phyloP scores from a whole-genome alignment of 1,140 invertebrate genomes.

The Drosophila elegans region DNA sequence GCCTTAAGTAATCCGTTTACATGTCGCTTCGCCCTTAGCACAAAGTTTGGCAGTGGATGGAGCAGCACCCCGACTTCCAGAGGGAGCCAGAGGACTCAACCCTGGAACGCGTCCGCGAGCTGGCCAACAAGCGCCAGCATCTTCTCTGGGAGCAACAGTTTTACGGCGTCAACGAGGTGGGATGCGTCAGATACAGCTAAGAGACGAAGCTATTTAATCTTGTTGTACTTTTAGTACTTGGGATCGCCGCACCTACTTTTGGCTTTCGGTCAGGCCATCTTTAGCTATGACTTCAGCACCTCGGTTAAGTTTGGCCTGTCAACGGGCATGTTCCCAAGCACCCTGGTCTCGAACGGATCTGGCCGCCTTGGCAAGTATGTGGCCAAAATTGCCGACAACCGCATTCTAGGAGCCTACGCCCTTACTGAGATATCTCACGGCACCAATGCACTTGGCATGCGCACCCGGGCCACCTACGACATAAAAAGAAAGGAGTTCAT shows the following conservation, averaged over 20 bases:
- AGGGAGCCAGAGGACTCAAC: slow-evolving; percentile 85
- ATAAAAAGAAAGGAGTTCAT: slow-evolving; percentile 91
- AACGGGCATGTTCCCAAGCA: slow-evolving; percentile 87
- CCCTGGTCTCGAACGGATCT: slow-evolving; percentile 86
- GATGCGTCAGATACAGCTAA: not conserved
- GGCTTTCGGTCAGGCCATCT: slow-evolving; percentile 86
- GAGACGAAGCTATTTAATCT: not conserved
- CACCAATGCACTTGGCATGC: slow-evolving; percentile 93
- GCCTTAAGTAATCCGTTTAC: slow-evolving; percentile 27
- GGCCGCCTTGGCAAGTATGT: slow-evolving; percentile 87
- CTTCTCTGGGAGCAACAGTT: slow-evolving; percentile 88
- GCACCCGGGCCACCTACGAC: slow-evolving; percentile 93
- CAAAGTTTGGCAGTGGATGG: slow-evolving; percentile 91
- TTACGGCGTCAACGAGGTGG: slow-evolving; percentile 87
- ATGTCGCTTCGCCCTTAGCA: slow-evolving; percentile 86
- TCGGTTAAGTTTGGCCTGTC: slow-evolving; percentile 88
- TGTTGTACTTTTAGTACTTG: slow-evolving; percentile 80
- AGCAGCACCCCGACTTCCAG: slow-evolving; percentile 91
- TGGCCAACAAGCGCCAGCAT: slow-evolving; percentile 88
- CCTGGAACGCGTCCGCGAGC: slow-evolving; percentile 88
- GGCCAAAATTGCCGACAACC: slow-evolving; percentile 86
- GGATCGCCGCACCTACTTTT: slow-evolving; percentile 84
- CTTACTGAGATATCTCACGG: slow-evolving; percentile 95
- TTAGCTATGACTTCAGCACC: slow-evolving; percentile 90
- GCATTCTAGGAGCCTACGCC: slow-evolving; percentile 91